Percentiles rank a stretch among this genome's conserved stretches.
Evolutionary conservation across 1,140 invertebrate species (phyloP).

Genomic region (Lepidotrigona ventralis): DNA sequence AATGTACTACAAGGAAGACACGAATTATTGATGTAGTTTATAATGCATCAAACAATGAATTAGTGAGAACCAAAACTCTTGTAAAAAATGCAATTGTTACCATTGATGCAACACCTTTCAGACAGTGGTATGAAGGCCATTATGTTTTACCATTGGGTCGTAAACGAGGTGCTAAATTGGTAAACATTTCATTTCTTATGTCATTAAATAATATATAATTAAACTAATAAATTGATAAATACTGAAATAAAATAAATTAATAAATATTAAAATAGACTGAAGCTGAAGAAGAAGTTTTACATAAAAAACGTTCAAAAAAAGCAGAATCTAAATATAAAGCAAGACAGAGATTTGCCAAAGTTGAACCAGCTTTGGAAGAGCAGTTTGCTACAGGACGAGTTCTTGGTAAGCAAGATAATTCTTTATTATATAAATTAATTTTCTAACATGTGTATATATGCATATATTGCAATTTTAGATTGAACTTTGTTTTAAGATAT

Average conservation of each 20-base stretch:
- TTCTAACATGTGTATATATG: background rate
- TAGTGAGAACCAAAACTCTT: conserved; percentile 99
- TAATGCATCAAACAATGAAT: conserved; percentile 99
- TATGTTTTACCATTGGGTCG: conserved; percentile 96
- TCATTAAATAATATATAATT: background rate
- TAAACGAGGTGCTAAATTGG: conserved; percentile 97
- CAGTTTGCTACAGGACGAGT: conserved; percentile 98
- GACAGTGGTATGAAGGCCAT: conserved; percentile 99
- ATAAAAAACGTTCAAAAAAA: conserved; percentile 97
- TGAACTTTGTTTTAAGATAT: background rate
- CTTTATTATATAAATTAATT: background rate
- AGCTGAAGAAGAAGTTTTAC: conserved; percentile 95
- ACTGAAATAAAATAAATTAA: too few relatives aligned
- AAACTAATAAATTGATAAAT: conserved; percentile 1
- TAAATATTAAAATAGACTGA: conserved; percentile 84
- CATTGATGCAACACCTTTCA: conserved; percentile 98
- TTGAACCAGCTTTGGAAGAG: conserved; percentile 96
- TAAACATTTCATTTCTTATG: conserved; percentile 74
- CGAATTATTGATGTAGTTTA: conserved; percentile 99
- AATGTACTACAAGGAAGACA: conserved; percentile 96
- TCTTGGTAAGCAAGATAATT: conserved; percentile 85
- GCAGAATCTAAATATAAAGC: conserved; percentile 95
- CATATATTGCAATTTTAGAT: background rate
- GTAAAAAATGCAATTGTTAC: conserved; percentile 99
- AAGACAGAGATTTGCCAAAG: conserved; percentile 94